A percentile compares a stretch with the other conserved stretches of the same genome.
phyloP scores from a whole-genome alignment of 2,113 vertebrate genomes.

The Periophthalmodon schlosseri region DNA sequence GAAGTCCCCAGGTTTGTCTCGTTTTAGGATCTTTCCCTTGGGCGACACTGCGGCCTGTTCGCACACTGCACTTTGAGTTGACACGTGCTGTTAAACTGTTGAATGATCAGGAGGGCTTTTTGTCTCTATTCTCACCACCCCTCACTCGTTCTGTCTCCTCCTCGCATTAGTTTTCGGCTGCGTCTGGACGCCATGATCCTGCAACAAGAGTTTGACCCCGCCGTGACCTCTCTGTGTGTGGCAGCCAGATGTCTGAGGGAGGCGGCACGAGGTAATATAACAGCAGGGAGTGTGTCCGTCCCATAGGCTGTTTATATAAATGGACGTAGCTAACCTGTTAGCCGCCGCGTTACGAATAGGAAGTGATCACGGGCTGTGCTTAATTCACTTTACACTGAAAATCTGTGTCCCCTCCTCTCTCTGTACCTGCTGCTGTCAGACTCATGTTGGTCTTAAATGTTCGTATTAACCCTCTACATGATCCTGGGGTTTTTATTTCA shows the following conservation, averaged over 20 bases:
- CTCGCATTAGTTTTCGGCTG: constrained; percentile 74
- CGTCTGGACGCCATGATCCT: constrained; percentile 82
- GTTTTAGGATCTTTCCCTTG: background rate
- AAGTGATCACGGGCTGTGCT: no score
- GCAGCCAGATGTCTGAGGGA: constrained; percentile 81
- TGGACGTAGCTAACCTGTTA: no score
- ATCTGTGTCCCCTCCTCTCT: no score
- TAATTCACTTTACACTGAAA: no score
- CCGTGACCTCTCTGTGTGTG: constrained; percentile 81
- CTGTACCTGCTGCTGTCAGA: no score
- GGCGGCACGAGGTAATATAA: constrained; percentile 79
- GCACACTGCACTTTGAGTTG: constrained; percentile 9
- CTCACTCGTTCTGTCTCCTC: constrained; percentile 27
- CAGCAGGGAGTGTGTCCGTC: constrained; percentile 55
- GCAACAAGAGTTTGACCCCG: constrained; percentile 83
- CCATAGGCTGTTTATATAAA: no score
- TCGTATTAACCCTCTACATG: no score
- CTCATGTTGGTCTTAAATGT: no score
- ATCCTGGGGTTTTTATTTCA: no score
- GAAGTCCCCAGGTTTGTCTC: constrained; percentile 75
- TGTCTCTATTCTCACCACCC: constrained; percentile 29
- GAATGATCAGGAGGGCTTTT: constrained; percentile 50
- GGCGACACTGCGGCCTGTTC: constrained; percentile 4
- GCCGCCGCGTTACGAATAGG: no score
- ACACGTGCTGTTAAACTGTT: constrained; percentile 37